Evolutionary conservation across 1,140 invertebrate species (phyloP).

Genomic region (Philopotamus ludificatus): DNA sequence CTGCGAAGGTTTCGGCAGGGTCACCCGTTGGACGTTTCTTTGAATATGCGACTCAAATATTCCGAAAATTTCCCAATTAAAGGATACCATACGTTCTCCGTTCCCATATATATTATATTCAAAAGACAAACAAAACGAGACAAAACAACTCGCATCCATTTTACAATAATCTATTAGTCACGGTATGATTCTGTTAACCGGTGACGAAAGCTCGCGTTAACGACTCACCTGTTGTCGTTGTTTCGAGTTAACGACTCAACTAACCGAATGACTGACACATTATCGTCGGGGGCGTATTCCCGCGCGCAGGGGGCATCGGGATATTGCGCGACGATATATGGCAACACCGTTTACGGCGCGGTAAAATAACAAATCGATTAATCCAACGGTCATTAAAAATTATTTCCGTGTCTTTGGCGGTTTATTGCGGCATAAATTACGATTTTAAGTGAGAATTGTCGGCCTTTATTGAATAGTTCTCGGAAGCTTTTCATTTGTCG

Average conservation of each 20-base stretch:
- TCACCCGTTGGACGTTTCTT: slow-evolving; percentile 13
- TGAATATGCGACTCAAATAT: slow-evolving; percentile 30
- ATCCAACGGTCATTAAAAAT: too few species aligned
- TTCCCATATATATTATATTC: slow-evolving; percentile 14
- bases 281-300: not conserved
- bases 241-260: not conserved
- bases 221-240: not conserved
- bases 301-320: too few species aligned
- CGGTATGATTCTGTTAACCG: slow-evolving; percentile 6
- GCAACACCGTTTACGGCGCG: too few species aligned
- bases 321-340: too few species aligned
- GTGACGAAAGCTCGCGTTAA: not conserved
- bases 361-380: too few species aligned
- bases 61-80: slow-evolving; percentile 35
- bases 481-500: slow-evolving; percentile 24
- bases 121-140: slow-evolving; percentile 11
- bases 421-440: too few species aligned
- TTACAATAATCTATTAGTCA: slow-evolving; percentile 15
- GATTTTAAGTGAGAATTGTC: not conserved
- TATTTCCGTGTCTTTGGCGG: too few species aligned
- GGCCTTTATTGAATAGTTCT: not conserved
- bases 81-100: slow-evolving; percentile 20
- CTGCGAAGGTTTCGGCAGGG: not conserved
- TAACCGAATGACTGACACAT: slow-evolving; percentile 1
- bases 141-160: not conserved